phyloP scores from a whole-genome alignment of 37 sponge, comb jelly and placozoan genomes.

The Theonella swinhoei region DNA sequence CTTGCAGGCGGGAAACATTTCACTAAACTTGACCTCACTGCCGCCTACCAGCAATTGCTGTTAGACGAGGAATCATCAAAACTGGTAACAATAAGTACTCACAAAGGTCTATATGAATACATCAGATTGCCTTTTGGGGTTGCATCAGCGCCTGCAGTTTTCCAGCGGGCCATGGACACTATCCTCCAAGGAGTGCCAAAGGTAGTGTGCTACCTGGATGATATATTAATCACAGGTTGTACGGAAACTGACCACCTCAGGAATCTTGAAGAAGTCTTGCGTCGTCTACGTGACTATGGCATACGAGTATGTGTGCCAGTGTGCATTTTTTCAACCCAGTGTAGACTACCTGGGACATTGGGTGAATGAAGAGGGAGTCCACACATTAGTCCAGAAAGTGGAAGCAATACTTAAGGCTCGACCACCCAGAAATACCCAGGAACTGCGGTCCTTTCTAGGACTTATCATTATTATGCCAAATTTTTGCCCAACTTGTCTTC shows the following conservation, averaged over 20 bases:
- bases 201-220: conserved; percentile 39
- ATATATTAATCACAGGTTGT: conserved; percentile 34
- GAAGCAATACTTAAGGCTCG: conserved; percentile 34
- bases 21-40: conserved; percentile 50
- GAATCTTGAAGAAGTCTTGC: conserved; percentile 29
- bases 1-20: conserved; percentile 48
- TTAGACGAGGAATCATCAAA: conserved; percentile 29
- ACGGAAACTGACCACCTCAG: conserved; percentile 32
- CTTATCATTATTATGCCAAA: conserved; percentile 38
- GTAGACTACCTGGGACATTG: conserved; percentile 45
- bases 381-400: conserved; percentile 25
- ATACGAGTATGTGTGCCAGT: conserved; percentile 6
- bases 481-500: conserved; percentile 52
- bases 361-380: conserved; percentile 23
- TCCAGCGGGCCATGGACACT: conserved; percentile 25
- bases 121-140: conserved; percentile 37
- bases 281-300: not conserved
- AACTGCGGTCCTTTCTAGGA: conserved; percentile 43
- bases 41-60: conserved; percentile 45
- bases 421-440: conserved; percentile 27
- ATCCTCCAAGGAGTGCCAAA: conserved; percentile 12
- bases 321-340: conserved; percentile 6
- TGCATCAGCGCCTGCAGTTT: conserved; percentile 27
- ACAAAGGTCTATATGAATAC: conserved; percentile 42
- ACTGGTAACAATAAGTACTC: conserved; percentile 48